A percentile compares a stretch with the other conserved stretches of the same genome.
Evolutionary conservation across 2,113 vertebrate species (phyloP).

Genomic region (Mobula hypostoma): DNA sequence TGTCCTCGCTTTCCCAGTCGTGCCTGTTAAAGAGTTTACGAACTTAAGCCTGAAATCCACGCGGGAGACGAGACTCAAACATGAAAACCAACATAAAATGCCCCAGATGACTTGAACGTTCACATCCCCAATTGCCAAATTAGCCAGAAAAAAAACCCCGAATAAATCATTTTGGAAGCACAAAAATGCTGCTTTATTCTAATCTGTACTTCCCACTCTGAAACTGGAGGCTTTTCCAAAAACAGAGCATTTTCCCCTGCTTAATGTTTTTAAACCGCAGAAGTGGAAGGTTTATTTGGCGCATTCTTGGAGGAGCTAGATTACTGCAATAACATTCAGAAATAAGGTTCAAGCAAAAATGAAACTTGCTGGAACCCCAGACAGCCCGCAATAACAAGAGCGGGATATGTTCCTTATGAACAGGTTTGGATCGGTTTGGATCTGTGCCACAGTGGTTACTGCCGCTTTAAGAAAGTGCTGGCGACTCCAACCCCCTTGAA

Average conservation of each 20-base stretch:
- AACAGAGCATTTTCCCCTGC: neutral
- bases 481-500: slow-evolving; percentile 31
- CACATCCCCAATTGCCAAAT: too few relatives aligned
- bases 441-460: neutral
- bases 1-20: too few relatives aligned
- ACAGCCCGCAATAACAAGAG: neutral
- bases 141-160: too few relatives aligned
- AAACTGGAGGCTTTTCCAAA: neutral
- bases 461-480: slow-evolving; percentile 14
- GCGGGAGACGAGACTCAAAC: neutral
- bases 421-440: neutral
- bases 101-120: neutral
- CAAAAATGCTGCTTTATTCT: neutral
- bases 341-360: neutral
- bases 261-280: neutral
- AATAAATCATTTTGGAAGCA: neutral
- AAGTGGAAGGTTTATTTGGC: neutral
- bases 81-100: neutral
- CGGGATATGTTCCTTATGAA: neutral
- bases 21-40: neutral
- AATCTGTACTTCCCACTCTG: neutral
- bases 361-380: neutral
- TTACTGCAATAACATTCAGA: neutral
- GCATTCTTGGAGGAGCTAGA: neutral
- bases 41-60: neutral